phyloP scores from a whole-genome alignment of 2,797 vertebrate species.

The Myiothlypis coronata region DNA sequence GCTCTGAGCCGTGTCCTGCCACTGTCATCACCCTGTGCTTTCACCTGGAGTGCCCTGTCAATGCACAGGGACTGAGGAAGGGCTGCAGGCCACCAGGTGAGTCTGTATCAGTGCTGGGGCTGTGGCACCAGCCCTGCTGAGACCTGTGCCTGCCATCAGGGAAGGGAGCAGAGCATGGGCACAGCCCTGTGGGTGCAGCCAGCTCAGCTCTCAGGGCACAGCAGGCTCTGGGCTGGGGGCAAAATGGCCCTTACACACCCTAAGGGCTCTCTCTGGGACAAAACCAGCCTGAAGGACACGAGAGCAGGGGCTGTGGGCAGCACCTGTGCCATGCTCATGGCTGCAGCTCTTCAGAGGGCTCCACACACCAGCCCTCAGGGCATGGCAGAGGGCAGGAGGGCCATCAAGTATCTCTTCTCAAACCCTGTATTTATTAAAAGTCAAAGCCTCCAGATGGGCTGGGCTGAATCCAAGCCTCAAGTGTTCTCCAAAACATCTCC shows the following conservation, averaged over 20 bases:
- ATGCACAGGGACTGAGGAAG: fast-evolving
- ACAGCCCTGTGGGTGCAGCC: fast-evolving
- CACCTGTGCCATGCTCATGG: fast-evolving
- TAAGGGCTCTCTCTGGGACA: background rate
- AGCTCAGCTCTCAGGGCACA: fast-evolving
- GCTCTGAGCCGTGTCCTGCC: background rate
- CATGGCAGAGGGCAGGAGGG: background rate
- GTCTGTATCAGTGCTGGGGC: fast-evolving
- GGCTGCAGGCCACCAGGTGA: background rate
- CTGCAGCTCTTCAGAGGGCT: background rate
- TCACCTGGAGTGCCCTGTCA: fast-evolving
- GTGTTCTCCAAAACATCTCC: constrained; percentile 53
- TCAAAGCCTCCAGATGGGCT: constrained; percentile 59
- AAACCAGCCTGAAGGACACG: fast-evolving
- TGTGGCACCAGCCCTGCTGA: fast-evolving
- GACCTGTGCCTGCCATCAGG: fast-evolving
- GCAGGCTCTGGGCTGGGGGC: fast-evolving
- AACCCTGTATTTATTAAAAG: constrained; percentile 27
- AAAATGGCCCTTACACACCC: background rate
- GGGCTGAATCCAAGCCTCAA: constrained; percentile 50
- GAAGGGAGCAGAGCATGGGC: fast-evolving
- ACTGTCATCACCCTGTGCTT: fast-evolving
- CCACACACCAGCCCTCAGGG: background rate
- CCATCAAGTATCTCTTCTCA: background rate
- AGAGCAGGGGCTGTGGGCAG: fast-evolving